phyloP scores from a whole-genome alignment of 2,113 vertebrate genomes.

The Brachyistius frenatus region DNA sequence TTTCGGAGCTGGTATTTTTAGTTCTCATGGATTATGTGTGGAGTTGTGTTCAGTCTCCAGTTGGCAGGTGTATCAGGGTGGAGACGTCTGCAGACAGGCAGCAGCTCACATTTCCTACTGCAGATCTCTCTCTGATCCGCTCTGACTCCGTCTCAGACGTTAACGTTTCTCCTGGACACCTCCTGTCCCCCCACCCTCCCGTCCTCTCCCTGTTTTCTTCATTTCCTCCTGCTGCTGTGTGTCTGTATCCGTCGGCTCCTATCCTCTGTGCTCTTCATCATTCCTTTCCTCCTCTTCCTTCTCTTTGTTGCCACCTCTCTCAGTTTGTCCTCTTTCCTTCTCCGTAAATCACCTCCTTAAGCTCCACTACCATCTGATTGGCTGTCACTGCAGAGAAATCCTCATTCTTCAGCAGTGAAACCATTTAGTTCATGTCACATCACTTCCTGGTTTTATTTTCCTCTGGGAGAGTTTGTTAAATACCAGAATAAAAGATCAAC shows the following conservation, averaged over 20 bases:
- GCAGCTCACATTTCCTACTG: constrained; percentile 52
- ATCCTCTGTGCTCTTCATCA: constrained; percentile 31
- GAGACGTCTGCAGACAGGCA: constrained; percentile 54
- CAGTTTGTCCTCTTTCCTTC: constrained; percentile 8
- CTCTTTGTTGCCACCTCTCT: constrained; percentile 1
- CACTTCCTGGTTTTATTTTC: too few species aligned
- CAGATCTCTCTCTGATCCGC: constrained; percentile 26
- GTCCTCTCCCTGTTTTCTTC: constrained; percentile 41
- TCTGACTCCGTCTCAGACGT: constrained; percentile 3
- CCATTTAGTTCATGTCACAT: too few species aligned
- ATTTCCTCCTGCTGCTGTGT: constrained; percentile 47
- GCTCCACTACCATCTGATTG: not conserved
- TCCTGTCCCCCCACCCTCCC: not conserved
- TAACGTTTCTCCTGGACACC: not conserved
- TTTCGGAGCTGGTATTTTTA: constrained; percentile 82
- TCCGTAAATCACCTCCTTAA: constrained; percentile 27
- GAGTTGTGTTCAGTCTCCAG: constrained; percentile 83
- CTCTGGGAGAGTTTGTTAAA: too few species aligned
- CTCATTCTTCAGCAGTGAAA: too few species aligned
- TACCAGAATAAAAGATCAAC: too few species aligned
- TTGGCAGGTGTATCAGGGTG: constrained; percentile 80
- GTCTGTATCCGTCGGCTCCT: constrained; percentile 25
- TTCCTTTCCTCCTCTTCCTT: constrained; percentile 16
- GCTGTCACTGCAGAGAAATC: not conserved
- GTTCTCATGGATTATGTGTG: constrained; percentile 79